Base-by-base conservation (phyloP, 2,113 vertebrate species). In the Erinaceus europaeus region DNA sequence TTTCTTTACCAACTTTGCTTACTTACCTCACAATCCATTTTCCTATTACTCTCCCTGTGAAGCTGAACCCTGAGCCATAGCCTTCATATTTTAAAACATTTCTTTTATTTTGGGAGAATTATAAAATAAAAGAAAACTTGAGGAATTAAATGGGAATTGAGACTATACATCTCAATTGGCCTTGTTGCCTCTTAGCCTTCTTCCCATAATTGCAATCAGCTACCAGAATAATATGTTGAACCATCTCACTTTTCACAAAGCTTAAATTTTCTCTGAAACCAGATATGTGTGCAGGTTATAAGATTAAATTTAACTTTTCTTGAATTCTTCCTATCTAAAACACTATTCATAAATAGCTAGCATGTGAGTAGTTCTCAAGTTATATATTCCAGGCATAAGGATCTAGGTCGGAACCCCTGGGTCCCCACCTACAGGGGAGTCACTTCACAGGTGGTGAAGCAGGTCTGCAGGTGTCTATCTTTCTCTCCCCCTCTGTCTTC, bases 251-350 rank as follows among this genome's bases (percentile, higher is more conserved):
- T 76, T 50, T 32, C 21, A 9, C 80, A 80, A 62, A 57, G 32
- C 18, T 76, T 80, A 53, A 36, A 20, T 76, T 72, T 89, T 2
- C 36, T 57, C 36, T 50, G 8, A 86, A 80, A 78, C 69, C 27
- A 86, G 90, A 67, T 53, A 67, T 17, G 80, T 20, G 20, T n/a
- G n/a, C n/a, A n/a, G n/a, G n/a, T n/a, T n/a, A n/a, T n/a, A n/a
- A n/a, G n/a, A n/a, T n/a, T n/a, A n/a, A n/a, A n/a, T 61, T 67
- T 83, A 89, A 68, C 34, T 53, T 86, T 74, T 38, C 38, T 46
- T 14, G 14, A 61, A 17, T 52, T 25, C 14, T 50, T 57, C 21
- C 55, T 46, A 48, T 46, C 12, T 8, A 75, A 71, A 82, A 57
- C 4, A 50, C 29, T 88, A 69, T 86, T 65, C 40, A 61, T 72